Base-by-base conservation (phyloP, 2,888 invertebrate genomes). In the Periphyllus acericola region DNA sequence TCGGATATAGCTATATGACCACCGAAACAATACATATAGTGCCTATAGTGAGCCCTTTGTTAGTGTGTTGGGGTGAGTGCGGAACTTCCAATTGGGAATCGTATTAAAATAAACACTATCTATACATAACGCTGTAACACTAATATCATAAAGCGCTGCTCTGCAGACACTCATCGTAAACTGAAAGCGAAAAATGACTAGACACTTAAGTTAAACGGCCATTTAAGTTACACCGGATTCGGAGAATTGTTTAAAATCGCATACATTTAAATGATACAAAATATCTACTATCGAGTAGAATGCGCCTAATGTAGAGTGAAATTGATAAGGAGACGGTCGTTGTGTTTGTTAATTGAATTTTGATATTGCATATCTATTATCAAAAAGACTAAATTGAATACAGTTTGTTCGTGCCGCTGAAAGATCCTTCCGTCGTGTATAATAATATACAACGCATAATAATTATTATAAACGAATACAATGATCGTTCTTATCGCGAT, bases 311-410 rank as follows among this genome's bases (percentile, higher is more conserved):
- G 40, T 76, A n/a, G 46, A 46, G 75, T 19, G 40, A 75, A 76
- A 29, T 76, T 40, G 46, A 76, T 46, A 46, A 21, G 19, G 46
- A 46, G 46, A 76, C 46, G 76, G 29, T 60, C 60, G 76, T 29
- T 76, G 46, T 60, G 60, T 60, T 60, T 46, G 76, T 76, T 76
- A 76, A 76, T 46, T 76, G 29, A 76, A 76, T 76, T 29, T 36
- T n/a, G 76, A 76, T 76, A 46, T 76, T 76, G 29, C 11, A 46
- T 60, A 60, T 21, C 19, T 25, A 25, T 60, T 60, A 60, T 60
- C 21, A 60, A 60, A 25, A 25, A 25, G 25, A 60, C 21, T 21
- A 60, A 60, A 60, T 21, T 25, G 60, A 60, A 60, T 60, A 60
- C 60, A 11, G 46, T 46, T 46, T 14, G 46, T 46, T 46, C 46